Evolutionary conservation across 2,888 invertebrate genomes (phyloP).

Genomic region (Lasioglossum vierecki): DNA sequence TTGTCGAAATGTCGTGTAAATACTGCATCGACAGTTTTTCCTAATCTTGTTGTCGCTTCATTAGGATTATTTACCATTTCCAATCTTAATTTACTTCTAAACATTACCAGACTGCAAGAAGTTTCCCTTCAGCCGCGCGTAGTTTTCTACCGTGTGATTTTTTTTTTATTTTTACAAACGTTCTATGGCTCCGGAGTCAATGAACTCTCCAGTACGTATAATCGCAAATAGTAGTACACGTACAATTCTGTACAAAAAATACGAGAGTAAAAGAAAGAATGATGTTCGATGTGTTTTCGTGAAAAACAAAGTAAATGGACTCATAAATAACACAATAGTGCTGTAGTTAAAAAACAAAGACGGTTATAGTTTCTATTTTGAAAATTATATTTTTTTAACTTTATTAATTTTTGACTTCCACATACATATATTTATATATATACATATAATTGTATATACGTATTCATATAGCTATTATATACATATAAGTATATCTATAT

Average conservation of each 20-base stretch:
- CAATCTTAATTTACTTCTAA: no score
- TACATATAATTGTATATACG: slow-evolving; percentile 59
- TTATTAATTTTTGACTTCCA: slow-evolving; percentile 77
- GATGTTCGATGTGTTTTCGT: slow-evolving; percentile 68
- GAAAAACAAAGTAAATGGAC: slow-evolving; percentile 53
- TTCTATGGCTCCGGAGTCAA: slow-evolving; percentile 39
- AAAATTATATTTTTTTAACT: slow-evolving; percentile 78
- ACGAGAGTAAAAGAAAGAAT: slow-evolving; percentile 29
- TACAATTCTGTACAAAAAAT: slow-evolving; percentile 62
- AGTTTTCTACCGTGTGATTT: no score
- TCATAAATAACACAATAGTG: slow-evolving; percentile 69
- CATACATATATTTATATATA: slow-evolving; percentile 63
- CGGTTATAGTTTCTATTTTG: slow-evolving; percentile 79
- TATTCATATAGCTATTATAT: slow-evolving; percentile 49
- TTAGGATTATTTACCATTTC: no score
- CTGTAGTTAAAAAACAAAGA: slow-evolving; percentile 72
- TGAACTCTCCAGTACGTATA: slow-evolving; percentile 48
- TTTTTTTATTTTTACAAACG: slow-evolving; percentile 37
- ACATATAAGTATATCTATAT: slow-evolving; percentile 53
- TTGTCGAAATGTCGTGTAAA: no score
- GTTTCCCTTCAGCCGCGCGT: no score
- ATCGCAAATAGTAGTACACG: slow-evolving; percentile 54
- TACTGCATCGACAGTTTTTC: no score
- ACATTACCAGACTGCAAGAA: no score
- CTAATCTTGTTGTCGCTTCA: no score